Evolutionary conservation across 2,888 invertebrate species (phyloP), one percentile per base, ranked within the genome.

Genomic region (Drosophila suboccidentalis): DNA sequence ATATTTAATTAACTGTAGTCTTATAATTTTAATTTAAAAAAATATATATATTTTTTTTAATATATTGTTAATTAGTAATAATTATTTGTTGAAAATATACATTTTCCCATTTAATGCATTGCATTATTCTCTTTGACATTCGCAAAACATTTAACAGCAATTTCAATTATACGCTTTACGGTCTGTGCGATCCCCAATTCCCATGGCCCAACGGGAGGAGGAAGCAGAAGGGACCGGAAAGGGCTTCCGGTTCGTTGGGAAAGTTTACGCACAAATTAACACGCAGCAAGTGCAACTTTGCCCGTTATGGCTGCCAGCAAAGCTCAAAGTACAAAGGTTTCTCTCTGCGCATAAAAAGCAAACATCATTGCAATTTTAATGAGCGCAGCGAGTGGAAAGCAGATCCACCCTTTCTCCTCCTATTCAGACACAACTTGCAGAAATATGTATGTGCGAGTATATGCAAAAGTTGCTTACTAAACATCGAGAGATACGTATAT

Each of bases 251-350:
- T 84, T 86, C 86, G 84, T 86, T 84, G 78, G 80, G 59, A 80
- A 84, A 82, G 78, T 84, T 86, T 75, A 82, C 83, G 86, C 86
- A 86, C 82, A 84, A 84, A 84, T 84, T 84, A 86, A 84, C 83
- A 82, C 78, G 78, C 73, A 68, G 80, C 80, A 67, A 78, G 57
- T 83, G 75, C 75, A 77, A 78, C 69, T 73, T 73, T 73, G 26
- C 67, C 67, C 76, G 60, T 70, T 69, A 75, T 73, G 73, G 57
- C 58, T 68, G 60, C 60, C 57, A 60, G 50, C 53, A 53, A 61
- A 63, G 65, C 46, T 54, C 78, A 76, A 81, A 78, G 71, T 71
- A 74, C 80, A 82, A 80, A 80, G 78, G 75, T 55, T 50, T 78
- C 53, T 59, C 55, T 34, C 69, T 46, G 62, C 60, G 50, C 34